Percentiles rank a stretch among this genome's conserved stretches.
phyloP scores from a whole-genome alignment of 1,140 invertebrate species.

The Phenacoccus solenopsis region DNA sequence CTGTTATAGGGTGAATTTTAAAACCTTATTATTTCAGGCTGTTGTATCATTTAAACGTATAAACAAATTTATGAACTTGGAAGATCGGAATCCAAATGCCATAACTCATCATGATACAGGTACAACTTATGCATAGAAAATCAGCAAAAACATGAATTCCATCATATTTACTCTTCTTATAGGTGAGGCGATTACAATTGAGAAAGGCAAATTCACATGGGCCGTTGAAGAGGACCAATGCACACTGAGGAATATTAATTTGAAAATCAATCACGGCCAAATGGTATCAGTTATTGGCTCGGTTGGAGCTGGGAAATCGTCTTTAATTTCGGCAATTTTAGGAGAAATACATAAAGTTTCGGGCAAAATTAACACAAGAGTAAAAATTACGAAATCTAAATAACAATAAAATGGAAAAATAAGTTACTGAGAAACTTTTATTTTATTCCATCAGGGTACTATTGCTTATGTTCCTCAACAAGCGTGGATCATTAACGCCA shows the following conservation, averaged over 20 bases:
- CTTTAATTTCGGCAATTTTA: conserved; percentile 66
- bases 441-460: conserved; percentile 52
- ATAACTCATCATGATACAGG: conserved; percentile 58
- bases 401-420: neutral
- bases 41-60: conserved; percentile 40
- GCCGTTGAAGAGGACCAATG: conserved; percentile 37
- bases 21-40: conserved; percentile 28
- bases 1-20: too few species aligned
- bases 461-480: conserved; percentile 84
- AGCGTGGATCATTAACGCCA: conserved; percentile 88
- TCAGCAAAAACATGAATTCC: neutral
- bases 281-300: conserved; percentile 10
- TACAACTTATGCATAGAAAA: conserved; percentile 19
- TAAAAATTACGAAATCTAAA: conserved; percentile 25
- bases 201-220: conserved; percentile 66
- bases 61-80: conserved; percentile 78
- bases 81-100: conserved; percentile 63
- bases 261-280: conserved; percentile 48
- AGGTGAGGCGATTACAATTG: conserved; percentile 58
- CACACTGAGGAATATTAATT: conserved; percentile 56
- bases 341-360: conserved; percentile 75
- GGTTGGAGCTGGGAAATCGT: conserved; percentile 39
- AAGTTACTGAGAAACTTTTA: too few species aligned
- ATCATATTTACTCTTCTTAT: conserved; percentile 37
- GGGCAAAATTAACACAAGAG: conserved; percentile 61